Conservation (phyloP, 2,888 invertebrate genomes). For the Parelbella ahira region DNA sequence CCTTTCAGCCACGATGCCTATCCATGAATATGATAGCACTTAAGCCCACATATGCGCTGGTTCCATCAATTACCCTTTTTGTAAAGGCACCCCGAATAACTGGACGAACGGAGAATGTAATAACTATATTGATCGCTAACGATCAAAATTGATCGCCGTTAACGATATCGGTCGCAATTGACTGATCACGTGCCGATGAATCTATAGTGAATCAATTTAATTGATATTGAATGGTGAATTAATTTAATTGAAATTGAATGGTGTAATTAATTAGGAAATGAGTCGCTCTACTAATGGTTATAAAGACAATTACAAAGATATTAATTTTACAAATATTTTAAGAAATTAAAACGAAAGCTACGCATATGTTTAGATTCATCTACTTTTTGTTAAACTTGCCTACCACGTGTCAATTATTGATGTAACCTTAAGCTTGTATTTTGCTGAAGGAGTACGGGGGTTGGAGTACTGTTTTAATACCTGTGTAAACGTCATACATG, state of each 20-base stretch:
- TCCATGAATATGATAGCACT: slow-evolving; percentile 19
- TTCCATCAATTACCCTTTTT: slow-evolving; percentile 26
- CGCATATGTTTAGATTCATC: too few relatives aligned
- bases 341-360: too few relatives aligned
- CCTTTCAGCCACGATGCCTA: slow-evolving; percentile 18
- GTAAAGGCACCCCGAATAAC: slow-evolving; percentile 19
- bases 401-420: too few relatives aligned
- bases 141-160: slow-evolving; percentile 71
- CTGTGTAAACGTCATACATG: too few relatives aligned
- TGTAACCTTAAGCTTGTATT: too few relatives aligned
- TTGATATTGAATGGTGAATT: slow-evolving; percentile 69
- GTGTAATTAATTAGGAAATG: too few relatives aligned
- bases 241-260: slow-evolving; percentile 76
- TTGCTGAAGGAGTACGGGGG: too few relatives aligned
- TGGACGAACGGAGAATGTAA: slow-evolving; percentile 37
- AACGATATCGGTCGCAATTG: slow-evolving; percentile 68
- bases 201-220: slow-evolving; percentile 75
- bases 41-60: slow-evolving; percentile 17
- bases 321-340: too few relatives aligned
- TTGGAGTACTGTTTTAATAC: too few relatives aligned
- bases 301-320: too few relatives aligned
- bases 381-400: too few relatives aligned
- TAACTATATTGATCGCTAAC: slow-evolving; percentile 68
- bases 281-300: too few relatives aligned
- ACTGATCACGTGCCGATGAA: slow-evolving; percentile 65